phyloP scores from a whole-genome alignment of 2,113 vertebrate species.

The Lethenteron reissneri region DNA sequence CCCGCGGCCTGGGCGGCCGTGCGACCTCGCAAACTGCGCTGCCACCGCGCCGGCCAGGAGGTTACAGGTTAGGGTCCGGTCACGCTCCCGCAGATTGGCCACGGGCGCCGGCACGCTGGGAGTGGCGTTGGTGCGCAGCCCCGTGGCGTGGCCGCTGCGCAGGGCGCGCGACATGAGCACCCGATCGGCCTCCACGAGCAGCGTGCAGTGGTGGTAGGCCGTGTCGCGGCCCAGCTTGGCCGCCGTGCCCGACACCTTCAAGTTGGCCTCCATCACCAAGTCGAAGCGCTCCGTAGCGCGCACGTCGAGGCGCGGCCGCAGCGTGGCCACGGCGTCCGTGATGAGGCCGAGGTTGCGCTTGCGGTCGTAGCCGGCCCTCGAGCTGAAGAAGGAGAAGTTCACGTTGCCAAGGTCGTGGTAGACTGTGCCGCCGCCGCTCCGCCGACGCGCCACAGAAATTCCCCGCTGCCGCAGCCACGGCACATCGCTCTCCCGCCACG shows the following conservation, averaged over 20 bases:
- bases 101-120: conserved; percentile 49
- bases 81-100: conserved; percentile 48
- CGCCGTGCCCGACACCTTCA: conserved; percentile 79
- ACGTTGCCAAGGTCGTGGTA: conserved; percentile 89
- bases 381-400: conserved; percentile 77
- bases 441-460: conserved; percentile 48
- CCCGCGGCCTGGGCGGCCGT: conserved; percentile 21
- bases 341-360: conserved; percentile 48
- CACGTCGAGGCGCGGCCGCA: conserved; percentile 38
- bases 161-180: conserved; percentile 35
- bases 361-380: conserved; percentile 47
- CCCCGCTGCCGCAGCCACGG: conserved; percentile 29
- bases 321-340: conserved; percentile 33
- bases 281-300: conserved; percentile 44
- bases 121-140: conserved; percentile 61
- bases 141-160: conserved; percentile 31
- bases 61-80: conserved; percentile 37
- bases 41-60: conserved; percentile 36
- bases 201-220: conserved; percentile 79
- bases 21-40: conserved; percentile 32
- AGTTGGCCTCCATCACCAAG: conserved; percentile 39
- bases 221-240: conserved; percentile 48
- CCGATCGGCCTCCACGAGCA: conserved; percentile 41
- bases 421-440: conserved; percentile 77
- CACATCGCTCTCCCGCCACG: conserved; percentile 69